Conservation (phyloP, 2,797 vertebrate species). For the Numenius phaeopus region DNA sequence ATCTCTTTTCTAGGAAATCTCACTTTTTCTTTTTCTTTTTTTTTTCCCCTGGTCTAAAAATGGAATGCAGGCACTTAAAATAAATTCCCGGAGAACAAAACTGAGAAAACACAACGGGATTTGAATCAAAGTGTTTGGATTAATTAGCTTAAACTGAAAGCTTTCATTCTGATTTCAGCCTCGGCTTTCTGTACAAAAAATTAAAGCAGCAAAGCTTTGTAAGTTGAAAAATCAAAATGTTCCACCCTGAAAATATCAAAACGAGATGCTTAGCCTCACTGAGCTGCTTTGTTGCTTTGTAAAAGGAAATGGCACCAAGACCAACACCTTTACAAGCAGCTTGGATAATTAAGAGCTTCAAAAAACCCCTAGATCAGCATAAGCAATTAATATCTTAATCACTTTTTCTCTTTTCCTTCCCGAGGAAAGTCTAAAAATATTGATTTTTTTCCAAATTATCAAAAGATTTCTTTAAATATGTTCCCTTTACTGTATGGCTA, state of each 20-base stretch:
- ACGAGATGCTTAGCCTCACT: not conserved
- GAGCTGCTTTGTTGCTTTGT: constrained; percentile 44
- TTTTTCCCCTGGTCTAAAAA: not conserved
- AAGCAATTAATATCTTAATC: constrained; percentile 40
- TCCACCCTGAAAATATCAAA: constrained; percentile 59
- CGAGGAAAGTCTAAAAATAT: constrained; percentile 7
- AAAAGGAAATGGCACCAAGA: constrained; percentile 28
- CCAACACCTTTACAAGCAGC: constrained; percentile 36
- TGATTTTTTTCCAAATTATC: not conserved
- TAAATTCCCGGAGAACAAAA: constrained; percentile 47
- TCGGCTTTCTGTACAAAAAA: not conserved
- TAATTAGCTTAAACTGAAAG: constrained; percentile 67
- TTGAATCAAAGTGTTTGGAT: constrained; percentile 61
- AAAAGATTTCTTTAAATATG: not conserved
- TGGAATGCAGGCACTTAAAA: constrained; percentile 42
- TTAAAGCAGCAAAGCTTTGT: constrained; percentile 40
- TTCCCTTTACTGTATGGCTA: not conserved
- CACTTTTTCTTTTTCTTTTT: not conserved
- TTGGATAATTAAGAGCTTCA: constrained; percentile 24
- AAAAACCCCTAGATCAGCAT: not conserved
- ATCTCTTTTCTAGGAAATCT: constrained; percentile 44
- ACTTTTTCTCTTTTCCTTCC: not conserved
- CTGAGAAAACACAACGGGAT: constrained; percentile 53
- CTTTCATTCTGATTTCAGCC: constrained; percentile 58
- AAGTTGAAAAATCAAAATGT: constrained; percentile 53